These are phyloP conservation scores for Aurelia sp. DNA, from an alignment of 30 jellyfish, hydroid and myxozoan genomes.

Conservation along the genomic window DNA sequence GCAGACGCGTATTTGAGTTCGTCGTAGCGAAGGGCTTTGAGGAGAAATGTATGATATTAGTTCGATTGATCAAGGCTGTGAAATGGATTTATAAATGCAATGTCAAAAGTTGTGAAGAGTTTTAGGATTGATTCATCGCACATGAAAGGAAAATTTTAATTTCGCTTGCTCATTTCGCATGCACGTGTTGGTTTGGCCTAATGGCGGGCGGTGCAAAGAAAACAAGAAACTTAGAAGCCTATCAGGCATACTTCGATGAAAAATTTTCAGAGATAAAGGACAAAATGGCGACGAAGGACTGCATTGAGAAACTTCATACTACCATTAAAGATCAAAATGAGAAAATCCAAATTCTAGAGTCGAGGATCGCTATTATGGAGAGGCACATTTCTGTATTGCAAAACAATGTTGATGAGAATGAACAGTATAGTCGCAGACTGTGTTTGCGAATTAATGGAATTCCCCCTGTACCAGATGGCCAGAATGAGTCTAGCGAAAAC, in stretches of 20 bases:
- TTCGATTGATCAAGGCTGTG: not conserved
- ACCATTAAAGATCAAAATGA: constrained; percentile 7
- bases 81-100: not conserved
- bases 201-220: too few relatives aligned
- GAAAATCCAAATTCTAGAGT: constrained; percentile 4
- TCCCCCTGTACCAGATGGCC: not conserved
- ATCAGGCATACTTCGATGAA: too few relatives aligned
- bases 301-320: constrained; percentile 5
- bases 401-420: constrained; percentile 33
- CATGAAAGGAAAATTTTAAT: not conserved
- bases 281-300: constrained; percentile 2
- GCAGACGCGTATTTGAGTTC: too few relatives aligned
- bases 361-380: constrained; percentile 27
- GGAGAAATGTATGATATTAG: too few relatives aligned
- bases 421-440: constrained; percentile 18
- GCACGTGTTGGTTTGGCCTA: too few relatives aligned
- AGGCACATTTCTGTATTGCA: constrained; percentile 15
- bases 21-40: too few relatives aligned
- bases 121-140: not conserved
- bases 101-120: not conserved
- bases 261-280: constrained; percentile 6
- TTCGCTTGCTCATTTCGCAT: too few relatives aligned
- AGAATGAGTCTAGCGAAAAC: too few relatives aligned
- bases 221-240: too few relatives aligned
- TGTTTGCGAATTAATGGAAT: constrained; percentile 24